phyloP scores from a whole-genome alignment of 2,113 vertebrate genomes.

The Echinops telfairi region DNA sequence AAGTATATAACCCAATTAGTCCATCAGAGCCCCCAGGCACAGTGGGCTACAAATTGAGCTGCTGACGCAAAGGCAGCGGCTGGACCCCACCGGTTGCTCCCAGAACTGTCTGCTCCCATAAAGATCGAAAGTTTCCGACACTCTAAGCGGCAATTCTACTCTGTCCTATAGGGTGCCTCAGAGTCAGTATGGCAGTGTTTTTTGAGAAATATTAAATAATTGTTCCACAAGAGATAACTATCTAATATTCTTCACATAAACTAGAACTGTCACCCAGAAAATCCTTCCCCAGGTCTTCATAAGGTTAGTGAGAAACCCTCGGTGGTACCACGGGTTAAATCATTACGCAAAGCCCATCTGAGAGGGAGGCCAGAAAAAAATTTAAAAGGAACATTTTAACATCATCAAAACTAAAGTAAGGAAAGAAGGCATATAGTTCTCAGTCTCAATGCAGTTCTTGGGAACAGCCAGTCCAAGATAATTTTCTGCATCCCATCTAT shows the following conservation, averaged over 20 bases:
- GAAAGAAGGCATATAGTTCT: background rate
- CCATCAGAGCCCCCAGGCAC: too few relatives aligned
- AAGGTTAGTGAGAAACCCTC: background rate
- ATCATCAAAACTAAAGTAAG: conserved; percentile 53
- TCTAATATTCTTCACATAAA: conserved; percentile 9
- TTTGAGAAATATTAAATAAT: conserved; percentile 8
- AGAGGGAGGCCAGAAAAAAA: too few relatives aligned
- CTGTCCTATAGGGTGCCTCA: too few relatives aligned
- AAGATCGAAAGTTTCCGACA: background rate
- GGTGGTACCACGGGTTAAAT: background rate
- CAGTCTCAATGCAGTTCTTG: background rate
- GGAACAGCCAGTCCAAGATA: background rate
- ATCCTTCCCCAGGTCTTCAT: background rate
- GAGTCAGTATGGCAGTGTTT: too few relatives aligned
- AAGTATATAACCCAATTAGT: too few relatives aligned
- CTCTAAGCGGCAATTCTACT: too few relatives aligned
- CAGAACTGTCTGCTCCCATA: too few relatives aligned
- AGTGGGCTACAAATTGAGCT: too few relatives aligned
- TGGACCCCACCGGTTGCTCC: too few relatives aligned
- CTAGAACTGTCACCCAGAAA: background rate
- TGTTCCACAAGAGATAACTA: background rate
- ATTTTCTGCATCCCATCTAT: background rate
- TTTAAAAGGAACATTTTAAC: background rate
- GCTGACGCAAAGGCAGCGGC: too few relatives aligned
- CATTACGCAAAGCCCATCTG: background rate